A percentile compares a stretch with the other conserved stretches of the same genome.
These are phyloP conservation scores for Creontiades dilutus DNA, from an alignment of 2,888 invertebrate genomes.

Conservation along the genomic window DNA sequence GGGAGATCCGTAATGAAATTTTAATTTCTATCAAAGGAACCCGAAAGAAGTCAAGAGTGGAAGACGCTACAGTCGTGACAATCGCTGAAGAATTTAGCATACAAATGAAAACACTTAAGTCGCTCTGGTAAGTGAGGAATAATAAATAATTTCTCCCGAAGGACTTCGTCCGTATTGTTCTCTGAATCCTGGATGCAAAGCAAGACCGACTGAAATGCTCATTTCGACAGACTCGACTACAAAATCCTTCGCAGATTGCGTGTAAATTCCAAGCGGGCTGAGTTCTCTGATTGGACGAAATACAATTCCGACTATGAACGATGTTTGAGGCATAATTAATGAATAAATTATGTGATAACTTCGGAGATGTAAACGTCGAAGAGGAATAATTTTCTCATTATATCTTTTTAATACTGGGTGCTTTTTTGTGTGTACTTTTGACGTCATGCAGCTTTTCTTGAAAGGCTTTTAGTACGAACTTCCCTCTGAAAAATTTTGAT, in stretches of 20 bases:
- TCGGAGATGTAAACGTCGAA: too few species aligned
- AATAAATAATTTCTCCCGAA: constrained; percentile 33
- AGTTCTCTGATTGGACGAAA: neutral
- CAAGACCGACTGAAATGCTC: constrained; percentile 9
- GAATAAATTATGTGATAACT: too few species aligned
- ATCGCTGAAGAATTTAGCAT: constrained; percentile 50
- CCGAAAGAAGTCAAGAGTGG: neutral
- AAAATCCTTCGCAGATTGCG: neutral
- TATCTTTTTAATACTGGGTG: too few species aligned
- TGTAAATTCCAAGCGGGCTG: neutral
- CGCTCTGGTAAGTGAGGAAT: constrained; percentile 17
- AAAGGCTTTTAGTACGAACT: too few species aligned
- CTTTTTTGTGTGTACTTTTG: too few species aligned
- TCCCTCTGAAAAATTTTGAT: too few species aligned
- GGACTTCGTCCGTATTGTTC: neutral
- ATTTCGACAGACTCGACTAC: neutral
- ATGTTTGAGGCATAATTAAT: too few species aligned
- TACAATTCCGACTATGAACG: too few species aligned
- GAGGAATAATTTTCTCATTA: too few species aligned
- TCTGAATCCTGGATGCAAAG: neutral
- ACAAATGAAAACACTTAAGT: constrained; percentile 47
- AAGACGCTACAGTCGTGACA: constrained; percentile 37
- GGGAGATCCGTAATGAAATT: constrained; percentile 39
- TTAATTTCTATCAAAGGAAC: constrained; percentile 38
- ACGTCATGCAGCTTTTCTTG: too few species aligned